A percentile compares a stretch with the other conserved stretches of the same genome.
These are phyloP conservation scores for Sympetrum striolatum DNA, from an alignment of 2,888 invertebrate species.

Conservation along the genomic window DNA sequence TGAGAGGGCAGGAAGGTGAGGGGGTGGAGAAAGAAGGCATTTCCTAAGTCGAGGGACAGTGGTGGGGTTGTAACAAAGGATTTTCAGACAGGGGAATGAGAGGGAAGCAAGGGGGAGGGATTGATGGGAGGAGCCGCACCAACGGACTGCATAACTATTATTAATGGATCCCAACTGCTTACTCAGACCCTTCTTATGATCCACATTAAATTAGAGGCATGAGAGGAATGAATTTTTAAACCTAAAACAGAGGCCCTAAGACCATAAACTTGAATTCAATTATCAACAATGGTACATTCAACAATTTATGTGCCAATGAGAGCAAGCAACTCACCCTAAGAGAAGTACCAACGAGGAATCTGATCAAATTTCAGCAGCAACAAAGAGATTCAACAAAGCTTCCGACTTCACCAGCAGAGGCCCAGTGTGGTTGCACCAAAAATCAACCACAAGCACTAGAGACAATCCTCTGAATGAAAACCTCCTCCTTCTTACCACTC, in stretches of 20 bases:
- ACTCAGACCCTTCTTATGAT: background rate
- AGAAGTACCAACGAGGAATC: background rate
- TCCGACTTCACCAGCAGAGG: no score
- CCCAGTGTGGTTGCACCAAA: background rate
- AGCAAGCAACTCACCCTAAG: background rate
- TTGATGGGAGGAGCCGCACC: background rate
- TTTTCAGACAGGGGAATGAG: background rate
- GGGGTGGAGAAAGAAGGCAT: background rate
- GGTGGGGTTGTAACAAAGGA: conserved; percentile 2
- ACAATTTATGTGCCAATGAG: background rate
- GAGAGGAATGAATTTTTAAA: background rate
- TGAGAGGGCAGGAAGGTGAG: background rate
- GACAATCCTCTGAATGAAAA: background rate
- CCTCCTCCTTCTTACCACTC: background rate
- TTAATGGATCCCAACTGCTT: background rate
- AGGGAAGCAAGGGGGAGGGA: background rate
- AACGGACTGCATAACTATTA: background rate
- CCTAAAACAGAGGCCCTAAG: background rate
- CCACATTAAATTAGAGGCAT: background rate
- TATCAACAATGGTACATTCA: background rate
- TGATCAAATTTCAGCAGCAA: background rate
- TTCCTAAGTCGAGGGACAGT: background rate
- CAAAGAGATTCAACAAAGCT: no score
- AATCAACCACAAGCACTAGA: background rate
- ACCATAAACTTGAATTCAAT: background rate